Conservation (phyloP, 2,888 invertebrate genomes). For the Lordiphosa andalusiaca region DNA sequence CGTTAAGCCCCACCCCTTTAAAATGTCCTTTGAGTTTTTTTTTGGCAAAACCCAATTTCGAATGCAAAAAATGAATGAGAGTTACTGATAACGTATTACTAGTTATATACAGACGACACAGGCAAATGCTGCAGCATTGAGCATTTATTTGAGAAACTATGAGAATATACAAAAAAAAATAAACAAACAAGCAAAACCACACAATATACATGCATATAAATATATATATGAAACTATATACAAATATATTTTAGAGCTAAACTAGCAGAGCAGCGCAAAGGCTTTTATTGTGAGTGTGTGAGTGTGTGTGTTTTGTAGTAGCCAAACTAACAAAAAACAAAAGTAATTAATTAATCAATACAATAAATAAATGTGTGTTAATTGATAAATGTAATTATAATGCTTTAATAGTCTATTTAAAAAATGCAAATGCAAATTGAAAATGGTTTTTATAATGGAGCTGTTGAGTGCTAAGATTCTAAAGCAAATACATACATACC, state of each 20-base stretch:
- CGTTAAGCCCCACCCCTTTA: too few species aligned
- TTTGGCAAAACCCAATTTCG: too few species aligned
- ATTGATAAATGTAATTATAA: slow-evolving; percentile 40
- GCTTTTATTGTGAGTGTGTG: slow-evolving; percentile 62
- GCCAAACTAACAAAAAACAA: slow-evolving; percentile 37
- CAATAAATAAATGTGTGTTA: slow-evolving; percentile 58
- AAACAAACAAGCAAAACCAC: too few species aligned
- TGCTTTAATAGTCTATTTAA: slow-evolving; percentile 62
- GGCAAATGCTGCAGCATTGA: slow-evolving; percentile 51
- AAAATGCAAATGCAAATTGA: slow-evolving; percentile 30
- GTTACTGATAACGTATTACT: slow-evolving; percentile 3
- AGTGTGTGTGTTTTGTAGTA: slow-evolving; percentile 51
- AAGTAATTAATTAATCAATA: slow-evolving; percentile 46
- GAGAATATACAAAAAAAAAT: slow-evolving; percentile 36
- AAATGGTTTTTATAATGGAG: slow-evolving; percentile 66
- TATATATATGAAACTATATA: slow-evolving; percentile 30
- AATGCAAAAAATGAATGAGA: too few species aligned
- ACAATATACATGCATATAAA: slow-evolving; percentile 32
- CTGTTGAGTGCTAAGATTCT: slow-evolving; percentile 61
- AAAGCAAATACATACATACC: slow-evolving; percentile 2
- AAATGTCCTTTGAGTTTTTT: too few species aligned
- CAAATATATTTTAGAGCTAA: slow-evolving; percentile 56
- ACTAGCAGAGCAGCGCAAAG: slow-evolving; percentile 57
- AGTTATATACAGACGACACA: not conserved
- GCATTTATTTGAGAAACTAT: slow-evolving; percentile 57